These are phyloP conservation scores for Anthopleura sola DNA, from an alignment of 64 coral and sea anemone species.

Conservation along the genomic window DNA sequence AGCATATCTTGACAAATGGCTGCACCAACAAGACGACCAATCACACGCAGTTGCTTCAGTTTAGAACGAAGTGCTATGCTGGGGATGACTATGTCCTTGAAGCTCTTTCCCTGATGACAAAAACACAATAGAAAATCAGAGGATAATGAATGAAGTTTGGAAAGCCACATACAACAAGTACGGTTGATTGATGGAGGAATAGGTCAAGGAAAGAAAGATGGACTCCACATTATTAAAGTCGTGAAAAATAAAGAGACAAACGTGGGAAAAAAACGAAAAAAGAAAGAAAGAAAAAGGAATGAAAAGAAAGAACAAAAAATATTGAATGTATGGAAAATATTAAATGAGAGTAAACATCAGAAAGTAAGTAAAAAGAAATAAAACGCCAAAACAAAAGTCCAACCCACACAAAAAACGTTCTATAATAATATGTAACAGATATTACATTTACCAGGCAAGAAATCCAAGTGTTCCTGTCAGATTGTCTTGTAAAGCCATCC, in stretches of 20 bases:
- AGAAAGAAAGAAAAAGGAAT: no score
- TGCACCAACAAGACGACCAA: conserved; percentile 71
- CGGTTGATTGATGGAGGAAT: no score
- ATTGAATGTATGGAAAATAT: no score
- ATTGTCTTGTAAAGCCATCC: not conserved
- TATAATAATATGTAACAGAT: no score
- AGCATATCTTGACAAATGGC: conserved; percentile 75
- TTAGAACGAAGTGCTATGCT: conserved; percentile 57
- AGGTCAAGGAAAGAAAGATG: no score
- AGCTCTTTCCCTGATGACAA: not conserved
- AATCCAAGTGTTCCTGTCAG: not conserved
- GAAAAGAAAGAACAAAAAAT: no score
- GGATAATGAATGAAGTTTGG: no score
- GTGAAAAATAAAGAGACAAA: no score
- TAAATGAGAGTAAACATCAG: no score
- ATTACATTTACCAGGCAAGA: not conserved
- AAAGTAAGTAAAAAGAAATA: not conserved
- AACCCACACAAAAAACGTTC: not conserved
- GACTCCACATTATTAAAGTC: no score
- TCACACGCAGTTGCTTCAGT: conserved; percentile 68
- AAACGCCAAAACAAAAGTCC: not conserved
- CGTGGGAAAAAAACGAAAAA: no score
- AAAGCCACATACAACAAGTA: no score
- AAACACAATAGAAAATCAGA: not conserved
- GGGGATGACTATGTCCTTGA: not conserved